Evolutionary conservation across 2,888 invertebrate species (phyloP), one percentile per base, ranked within the genome.

Genomic region (Drosophila quasianomalipes): DNA sequence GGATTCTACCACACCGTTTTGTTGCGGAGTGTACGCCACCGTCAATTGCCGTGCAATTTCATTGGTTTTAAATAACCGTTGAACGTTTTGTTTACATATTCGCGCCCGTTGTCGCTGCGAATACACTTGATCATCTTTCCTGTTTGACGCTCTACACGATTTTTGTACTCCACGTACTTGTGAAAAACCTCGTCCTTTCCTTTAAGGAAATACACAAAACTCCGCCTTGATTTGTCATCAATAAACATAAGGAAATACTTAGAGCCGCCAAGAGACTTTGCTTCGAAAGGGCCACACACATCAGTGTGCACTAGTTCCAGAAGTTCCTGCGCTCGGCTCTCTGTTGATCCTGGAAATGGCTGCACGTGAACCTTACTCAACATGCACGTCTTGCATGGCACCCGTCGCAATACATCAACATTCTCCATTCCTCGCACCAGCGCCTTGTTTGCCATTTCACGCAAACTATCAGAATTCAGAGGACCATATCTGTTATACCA

Each of bases 401-500:
- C 30, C 19, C 37, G 37, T 39, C 9, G 39, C 19, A 39, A 19
- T 9, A 39, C 19, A 4, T 30, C 12, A 33, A 33, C 4, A 12
- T 33, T 33, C 12, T 33, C 33, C 33, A 12, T 33, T 33, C 12
- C 1, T 33, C 4, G 33, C 33, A 33, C 33, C 33, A 33, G 33
- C 33, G 0, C 33, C 12, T 10, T 10, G 33, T 33, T 53, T 33
- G 35, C 22, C 4, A 59, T 28, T 22, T 59, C 65, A 41, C 26
- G 28, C 28, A 60, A 44, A 30, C 66, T 54, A 30, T 33, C 60
- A 14, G 30, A 59, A 53, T 44, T 58, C 3, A 60, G 22, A 16
- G 44, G 53, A 2, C 41, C 41, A 14, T 35, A 59, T 33, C 51
- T 52, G 26, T 5, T 44, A 22, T 37, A 51, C 30, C 52, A 59